These are phyloP conservation scores for Euura saliciscinereae DNA, from an alignment of 1,140 invertebrate genomes.

Conservation along the genomic window DNA sequence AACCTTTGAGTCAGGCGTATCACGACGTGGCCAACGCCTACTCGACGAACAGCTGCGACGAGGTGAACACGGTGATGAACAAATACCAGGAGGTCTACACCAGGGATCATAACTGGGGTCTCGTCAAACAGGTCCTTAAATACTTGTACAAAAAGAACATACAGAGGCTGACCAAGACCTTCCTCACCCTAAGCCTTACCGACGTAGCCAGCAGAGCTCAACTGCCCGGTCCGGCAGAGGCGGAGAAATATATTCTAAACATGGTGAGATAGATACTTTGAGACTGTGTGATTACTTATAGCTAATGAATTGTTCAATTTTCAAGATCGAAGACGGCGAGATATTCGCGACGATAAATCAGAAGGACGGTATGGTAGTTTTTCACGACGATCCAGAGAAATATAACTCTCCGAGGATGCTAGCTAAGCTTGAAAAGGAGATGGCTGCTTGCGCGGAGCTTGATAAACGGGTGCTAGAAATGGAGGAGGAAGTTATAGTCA, in stretches of 20 bases:
- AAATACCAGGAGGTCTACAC: constrained; percentile 83
- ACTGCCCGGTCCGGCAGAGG: constrained; percentile 80
- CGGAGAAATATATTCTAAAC: constrained; percentile 92
- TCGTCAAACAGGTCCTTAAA: constrained; percentile 84
- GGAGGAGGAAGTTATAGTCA: constrained; percentile 93
- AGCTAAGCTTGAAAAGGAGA: constrained; percentile 84
- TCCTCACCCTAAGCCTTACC: constrained; percentile 90
- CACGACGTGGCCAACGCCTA: constrained; percentile 88
- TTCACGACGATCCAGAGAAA: constrained; percentile 95
- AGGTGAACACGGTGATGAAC: constrained; percentile 71
- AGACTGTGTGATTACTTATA: neutral
- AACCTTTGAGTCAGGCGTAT: constrained; percentile 90
- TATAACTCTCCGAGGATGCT: constrained; percentile 90
- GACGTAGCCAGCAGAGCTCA: constrained; percentile 94
- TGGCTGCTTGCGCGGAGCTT: constrained; percentile 84
- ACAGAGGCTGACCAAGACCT: constrained; percentile 95
- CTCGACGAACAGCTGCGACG: constrained; percentile 74
- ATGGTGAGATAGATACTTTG: constrained; percentile 71
- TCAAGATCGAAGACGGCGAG: constrained; percentile 94
- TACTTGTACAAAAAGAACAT: constrained; percentile 97
- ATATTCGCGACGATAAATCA: constrained; percentile 98
- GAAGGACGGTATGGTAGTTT: constrained; percentile 97
- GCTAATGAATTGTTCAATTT: constrained; percentile 24
- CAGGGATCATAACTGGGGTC: constrained; percentile 85
- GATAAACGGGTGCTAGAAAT: constrained; percentile 87